Base-by-base conservation (phyloP, 2,797 vertebrate species). In the Gallirallus australis region DNA sequence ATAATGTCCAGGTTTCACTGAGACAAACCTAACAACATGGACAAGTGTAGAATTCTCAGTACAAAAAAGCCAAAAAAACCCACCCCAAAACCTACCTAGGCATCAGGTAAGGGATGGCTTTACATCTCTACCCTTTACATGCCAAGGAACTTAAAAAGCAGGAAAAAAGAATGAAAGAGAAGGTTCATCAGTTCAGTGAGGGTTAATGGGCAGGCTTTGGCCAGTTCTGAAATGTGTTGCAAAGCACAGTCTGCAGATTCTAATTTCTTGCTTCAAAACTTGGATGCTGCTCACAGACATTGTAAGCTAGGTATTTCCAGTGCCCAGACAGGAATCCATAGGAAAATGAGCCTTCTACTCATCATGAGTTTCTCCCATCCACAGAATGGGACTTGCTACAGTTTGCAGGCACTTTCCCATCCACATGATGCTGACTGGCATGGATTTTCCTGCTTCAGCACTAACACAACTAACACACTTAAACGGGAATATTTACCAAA, bases 1-100 rank as follows among this genome's bases (percentile, higher is more conserved):
- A 86, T 91, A 89, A 59, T 57, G 53, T 87, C 78, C 37, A 21
- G 86, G 72, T 48, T 95, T 95, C 63, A 37, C 80, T 64, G 69
- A 92, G 72, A 81, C 5, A 84, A 63, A 54, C 5, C 35, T 21
- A 71, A 24, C 23, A 66, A 28, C 17, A n/a, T 8, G 6, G 16
- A 52, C 30, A 48, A 82, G 48, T 56, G 8, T 16, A 77, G 24
- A 64, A 81, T 63, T 60, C 39, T 71, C 23, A 15, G 12, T 27
- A 73, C 33, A 80, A 39, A 66, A 60, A 30, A 11, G 63, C 8
- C 12, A 25, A 50, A 47, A 47, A 47, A 23, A 10, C 10, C 23
- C 21, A 48, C 47, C 48, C 48, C 48, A 50, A 50, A 50, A 50
- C 18, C 42, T 27, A 50, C 13, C 14, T 25, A 25, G 25, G 25